A percentile compares a stretch with the other conserved stretches of the same genome.
Evolutionary conservation across 2,888 invertebrate species (phyloP).

Genomic region (Tinea semifulvella): DNA sequence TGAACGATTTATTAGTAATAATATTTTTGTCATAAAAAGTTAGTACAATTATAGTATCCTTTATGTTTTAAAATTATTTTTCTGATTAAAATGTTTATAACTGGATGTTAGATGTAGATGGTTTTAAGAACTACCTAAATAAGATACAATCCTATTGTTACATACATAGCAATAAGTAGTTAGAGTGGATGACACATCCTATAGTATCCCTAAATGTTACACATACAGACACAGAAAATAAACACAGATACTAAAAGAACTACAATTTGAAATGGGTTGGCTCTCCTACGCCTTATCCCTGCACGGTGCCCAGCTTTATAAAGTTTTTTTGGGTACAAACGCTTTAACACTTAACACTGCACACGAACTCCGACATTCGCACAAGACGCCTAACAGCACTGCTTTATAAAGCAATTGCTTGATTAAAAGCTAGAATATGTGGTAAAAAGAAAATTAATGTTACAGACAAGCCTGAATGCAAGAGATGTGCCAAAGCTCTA

Average conservation of each 20-base stretch:
- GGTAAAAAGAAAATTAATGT: constrained; percentile 23
- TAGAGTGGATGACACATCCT: not conserved
- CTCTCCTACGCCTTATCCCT: constrained; percentile 8
- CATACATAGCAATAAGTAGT: not conserved
- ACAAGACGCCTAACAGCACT: constrained; percentile 10
- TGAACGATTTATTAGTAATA: too few relatives aligned
- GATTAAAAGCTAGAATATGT: not conserved
- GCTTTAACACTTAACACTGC: constrained; percentile 9
- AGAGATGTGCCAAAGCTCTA: constrained; percentile 89
- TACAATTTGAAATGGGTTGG: constrained; percentile 8
- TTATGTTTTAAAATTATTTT: not conserved
- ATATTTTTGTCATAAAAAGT: not conserved
- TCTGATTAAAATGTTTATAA: not conserved
- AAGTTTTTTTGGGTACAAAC: not conserved
- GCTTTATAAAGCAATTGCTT: not conserved
- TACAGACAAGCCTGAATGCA: constrained; percentile 91
- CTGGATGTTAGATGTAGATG: not conserved
- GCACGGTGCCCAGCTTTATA: constrained; percentile 8
- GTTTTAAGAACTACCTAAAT: not conserved
- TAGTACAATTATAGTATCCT: not conserved
- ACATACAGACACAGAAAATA: not conserved
- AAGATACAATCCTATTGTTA: constrained; percentile 1
- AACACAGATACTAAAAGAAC: not conserved
- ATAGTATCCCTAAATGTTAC: constrained; percentile 1
- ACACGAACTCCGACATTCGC: constrained; percentile 7